Evolutionary conservation across 2,797 vertebrate species (phyloP), one percentile per base, ranked within the genome.

Genomic region (Danio tinwini): DNA sequence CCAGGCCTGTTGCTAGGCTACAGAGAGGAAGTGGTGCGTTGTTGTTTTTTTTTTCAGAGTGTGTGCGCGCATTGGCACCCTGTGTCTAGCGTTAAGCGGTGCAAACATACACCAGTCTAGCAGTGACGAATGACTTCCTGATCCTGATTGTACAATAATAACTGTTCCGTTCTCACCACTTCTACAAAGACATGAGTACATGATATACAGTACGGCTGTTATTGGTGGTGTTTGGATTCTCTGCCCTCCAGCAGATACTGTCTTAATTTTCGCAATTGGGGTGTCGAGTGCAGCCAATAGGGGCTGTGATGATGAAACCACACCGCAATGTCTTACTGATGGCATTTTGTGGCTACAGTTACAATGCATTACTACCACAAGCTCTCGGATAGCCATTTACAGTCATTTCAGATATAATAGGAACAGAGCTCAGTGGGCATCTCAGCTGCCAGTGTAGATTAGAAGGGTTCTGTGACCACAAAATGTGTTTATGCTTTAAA

Each of bases 1-100:
- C 86, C 86, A 83, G 88, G 82, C 85, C 83, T 94, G 92, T 94
- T 94, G 93, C 93, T 93, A 91, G 88, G 92, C 85, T 86, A 93
- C 92, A 45, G 47, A 0, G 80, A 91, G 85, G 90, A 90, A 89
- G 86, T 85, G 75, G 74, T 75, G 84, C 68, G 81, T 79, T 70
- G 82, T 79, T 64, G 50, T 47, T 5, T 40, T 70, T 40, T 70
- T 44, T 76, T 71, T 69, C 55, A 40, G 50, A 12, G 29, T 29
- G 10, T 49, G 65, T 63, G 12, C 71, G 11, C 62, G 29, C 29
- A 29, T 29, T 76, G 80, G 58, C 68, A 67, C 63, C 67, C 58
- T 63, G 64, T 50, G 47, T 81, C 55, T 76, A 44, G 59, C n/a
- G 21, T 61, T 61, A 70, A 70, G 45, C 6, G 10, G 37, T 44